Evolutionary conservation across 2,797 vertebrate species (phyloP).

Genomic region (Sebastes kiyomatsui): DNA sequence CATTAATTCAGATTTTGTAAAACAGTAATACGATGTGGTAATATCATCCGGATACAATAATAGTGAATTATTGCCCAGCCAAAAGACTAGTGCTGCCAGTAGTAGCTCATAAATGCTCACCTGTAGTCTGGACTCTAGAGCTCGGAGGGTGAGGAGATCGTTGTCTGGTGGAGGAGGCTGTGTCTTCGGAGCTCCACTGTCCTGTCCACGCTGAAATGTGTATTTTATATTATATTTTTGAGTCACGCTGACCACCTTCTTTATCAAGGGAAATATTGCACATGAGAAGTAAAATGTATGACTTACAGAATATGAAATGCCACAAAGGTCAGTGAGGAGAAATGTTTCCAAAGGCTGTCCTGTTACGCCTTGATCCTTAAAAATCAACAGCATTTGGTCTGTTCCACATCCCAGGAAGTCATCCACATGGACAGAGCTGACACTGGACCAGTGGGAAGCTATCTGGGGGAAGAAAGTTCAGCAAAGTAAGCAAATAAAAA

Average conservation of each 20-base stretch:
- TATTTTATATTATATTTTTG: not conserved
- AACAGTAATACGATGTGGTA: rapidly evolving
- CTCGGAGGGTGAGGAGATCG: constrained; percentile 82
- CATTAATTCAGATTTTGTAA: not conserved
- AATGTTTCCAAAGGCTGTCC: constrained; percentile 76
- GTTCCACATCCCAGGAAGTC: constrained; percentile 91
- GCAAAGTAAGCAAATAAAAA: not conserved
- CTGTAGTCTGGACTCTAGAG: constrained; percentile 90
- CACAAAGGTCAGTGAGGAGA: constrained; percentile 88
- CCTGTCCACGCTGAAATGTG: constrained; percentile 71
- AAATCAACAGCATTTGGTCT: constrained; percentile 91
- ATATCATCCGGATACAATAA: not conserved
- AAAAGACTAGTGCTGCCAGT: not conserved
- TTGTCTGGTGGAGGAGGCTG: constrained; percentile 76
- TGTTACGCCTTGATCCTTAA: constrained; percentile 66
- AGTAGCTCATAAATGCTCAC: constrained; percentile 66
- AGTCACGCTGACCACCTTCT: not conserved
- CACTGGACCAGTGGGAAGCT: constrained; percentile 84
- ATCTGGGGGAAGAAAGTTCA: constrained; percentile 79
- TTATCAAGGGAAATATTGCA: not conserved
- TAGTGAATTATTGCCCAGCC: not conserved
- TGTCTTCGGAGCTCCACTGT: constrained; percentile 45
- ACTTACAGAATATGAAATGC: constrained; percentile 86
- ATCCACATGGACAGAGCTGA: constrained; percentile 86
- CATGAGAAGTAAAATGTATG: constrained; percentile 24